phyloP scores from a whole-genome alignment of 2,113 vertebrate genomes.

The Pseudorectes ferrugineus region DNA sequence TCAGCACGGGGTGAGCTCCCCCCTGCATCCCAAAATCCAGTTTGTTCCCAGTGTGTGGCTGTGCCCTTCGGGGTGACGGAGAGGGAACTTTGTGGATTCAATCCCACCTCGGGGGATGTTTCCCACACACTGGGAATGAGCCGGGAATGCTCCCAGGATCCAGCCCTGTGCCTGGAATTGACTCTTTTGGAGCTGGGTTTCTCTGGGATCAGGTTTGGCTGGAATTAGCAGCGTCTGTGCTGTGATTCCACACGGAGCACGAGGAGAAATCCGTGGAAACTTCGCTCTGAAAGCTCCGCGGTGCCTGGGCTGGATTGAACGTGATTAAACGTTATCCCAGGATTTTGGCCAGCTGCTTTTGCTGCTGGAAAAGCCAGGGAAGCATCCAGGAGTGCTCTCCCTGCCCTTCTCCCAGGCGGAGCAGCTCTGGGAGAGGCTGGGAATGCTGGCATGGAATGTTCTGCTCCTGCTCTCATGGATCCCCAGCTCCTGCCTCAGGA shows the following conservation, averaged over 20 bases:
- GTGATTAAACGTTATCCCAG: background rate
- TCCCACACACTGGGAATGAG: background rate
- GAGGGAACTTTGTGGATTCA: background rate
- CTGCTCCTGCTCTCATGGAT: background rate
- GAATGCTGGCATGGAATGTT: background rate
- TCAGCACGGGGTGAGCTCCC: background rate
- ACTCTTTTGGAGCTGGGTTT: background rate
- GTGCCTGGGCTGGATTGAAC: background rate
- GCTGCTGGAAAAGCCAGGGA: background rate
- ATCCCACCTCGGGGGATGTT: background rate
- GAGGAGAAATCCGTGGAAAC: background rate
- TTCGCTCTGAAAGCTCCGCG: background rate
- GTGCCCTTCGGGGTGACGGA: background rate
- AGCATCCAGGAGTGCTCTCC: background rate
- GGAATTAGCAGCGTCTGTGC: background rate
- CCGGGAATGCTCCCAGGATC: background rate
- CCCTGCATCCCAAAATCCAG: background rate
- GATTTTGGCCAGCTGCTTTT: background rate
- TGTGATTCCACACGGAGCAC: rapidly evolving
- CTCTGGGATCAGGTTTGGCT: background rate
- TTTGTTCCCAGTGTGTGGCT: background rate
- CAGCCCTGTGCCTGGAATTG: background rate
- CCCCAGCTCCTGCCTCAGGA: background rate
- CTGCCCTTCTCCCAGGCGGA: background rate
- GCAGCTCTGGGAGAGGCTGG: background rate